Percentiles rank a stretch among this genome's conserved stretches.
These are phyloP conservation scores for Platichthys stellatus DNA, from an alignment of 2,113 vertebrate genomes.

Conservation along the genomic window DNA sequence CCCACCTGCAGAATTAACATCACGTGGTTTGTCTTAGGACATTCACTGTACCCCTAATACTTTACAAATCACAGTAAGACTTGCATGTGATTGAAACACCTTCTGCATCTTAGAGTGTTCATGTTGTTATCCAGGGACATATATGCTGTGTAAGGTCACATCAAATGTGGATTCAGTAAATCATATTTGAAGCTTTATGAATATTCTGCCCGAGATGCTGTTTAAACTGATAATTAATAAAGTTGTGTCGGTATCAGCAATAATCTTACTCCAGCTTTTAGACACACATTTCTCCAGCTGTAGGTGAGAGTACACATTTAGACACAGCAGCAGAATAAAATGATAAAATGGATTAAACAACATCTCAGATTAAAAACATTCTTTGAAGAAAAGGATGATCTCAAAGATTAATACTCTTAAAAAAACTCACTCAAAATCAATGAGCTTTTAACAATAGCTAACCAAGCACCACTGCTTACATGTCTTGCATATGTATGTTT, in stretches of 20 bases:
- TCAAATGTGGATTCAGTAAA: constrained; percentile 1
- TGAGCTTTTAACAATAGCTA: constrained; percentile 78
- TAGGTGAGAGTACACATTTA: background rate
- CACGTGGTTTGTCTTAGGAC: constrained; percentile 58
- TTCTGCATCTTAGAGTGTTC: constrained; percentile 14
- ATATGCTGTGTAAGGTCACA: constrained; percentile 1
- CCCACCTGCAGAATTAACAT: constrained; percentile 73
- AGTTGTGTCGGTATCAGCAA: background rate
- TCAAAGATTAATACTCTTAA: background rate
- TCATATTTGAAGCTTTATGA: background rate
- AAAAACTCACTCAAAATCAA: constrained; percentile 8
- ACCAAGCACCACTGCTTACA: constrained; percentile 81
- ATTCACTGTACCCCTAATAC: constrained; percentile 42
- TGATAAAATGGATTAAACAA: background rate
- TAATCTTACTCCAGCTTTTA: background rate
- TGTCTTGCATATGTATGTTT: constrained; percentile 84
- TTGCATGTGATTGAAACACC: constrained; percentile 64
- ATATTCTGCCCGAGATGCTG: background rate
- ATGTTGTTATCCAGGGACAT: background rate
- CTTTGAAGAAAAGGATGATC: constrained; percentile 10
- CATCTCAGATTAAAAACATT: background rate
- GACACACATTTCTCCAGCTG: background rate
- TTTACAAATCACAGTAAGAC: constrained; percentile 37
- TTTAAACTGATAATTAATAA: background rate
- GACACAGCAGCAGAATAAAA: background rate